Percentiles rank a stretch among this genome's conserved stretches.
phyloP scores from a whole-genome alignment of 92 coral and sea anemone species.

The Epizoanthus fatuus region DNA sequence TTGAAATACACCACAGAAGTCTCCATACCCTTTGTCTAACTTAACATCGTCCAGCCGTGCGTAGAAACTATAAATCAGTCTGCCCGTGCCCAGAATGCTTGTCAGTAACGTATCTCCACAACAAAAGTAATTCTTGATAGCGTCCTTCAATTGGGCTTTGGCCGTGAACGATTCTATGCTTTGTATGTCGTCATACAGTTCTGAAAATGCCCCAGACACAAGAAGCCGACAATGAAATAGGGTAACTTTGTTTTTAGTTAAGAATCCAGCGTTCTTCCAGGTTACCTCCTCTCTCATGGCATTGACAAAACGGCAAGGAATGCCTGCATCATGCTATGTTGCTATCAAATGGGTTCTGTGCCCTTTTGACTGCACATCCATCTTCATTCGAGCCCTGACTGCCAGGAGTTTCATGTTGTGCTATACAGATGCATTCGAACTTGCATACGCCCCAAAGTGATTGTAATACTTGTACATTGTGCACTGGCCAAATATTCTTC shows the following conservation, averaged over 20 bases:
- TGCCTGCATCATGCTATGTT: constrained; percentile 15
- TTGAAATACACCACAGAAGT: constrained; percentile 32
- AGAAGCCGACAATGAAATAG: constrained; percentile 20
- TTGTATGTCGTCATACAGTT: constrained; percentile 36
- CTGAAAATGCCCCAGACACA: constrained; percentile 12
- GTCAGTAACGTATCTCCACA: constrained; percentile 42
- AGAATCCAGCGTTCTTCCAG: background rate
- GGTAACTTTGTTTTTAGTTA: constrained; percentile 37
- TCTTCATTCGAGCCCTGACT: constrained; percentile 7
- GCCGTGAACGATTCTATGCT: constrained; percentile 33
- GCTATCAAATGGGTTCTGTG: constrained; percentile 34
- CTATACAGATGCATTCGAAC: constrained; percentile 29
- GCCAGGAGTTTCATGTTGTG: constrained; percentile 17
- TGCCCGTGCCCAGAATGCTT: constrained; percentile 12
- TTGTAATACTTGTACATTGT: constrained; percentile 24
- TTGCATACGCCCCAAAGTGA: constrained; percentile 27
- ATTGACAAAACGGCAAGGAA: constrained; percentile 27
- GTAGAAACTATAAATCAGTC: constrained; percentile 14
- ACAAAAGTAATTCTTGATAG: constrained; percentile 24
- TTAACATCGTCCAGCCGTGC: constrained; percentile 15
- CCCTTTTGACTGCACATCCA: constrained; percentile 25
- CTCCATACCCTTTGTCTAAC: constrained; percentile 40
- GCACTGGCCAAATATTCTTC: constrained; percentile 30
- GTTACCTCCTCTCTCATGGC: constrained; percentile 20
- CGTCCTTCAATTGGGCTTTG: constrained; percentile 24